Evolutionary conservation across 1,140 invertebrate species (phyloP), one percentile per base, ranked within the genome.

Genomic region (Sarcophaga peregrina): DNA sequence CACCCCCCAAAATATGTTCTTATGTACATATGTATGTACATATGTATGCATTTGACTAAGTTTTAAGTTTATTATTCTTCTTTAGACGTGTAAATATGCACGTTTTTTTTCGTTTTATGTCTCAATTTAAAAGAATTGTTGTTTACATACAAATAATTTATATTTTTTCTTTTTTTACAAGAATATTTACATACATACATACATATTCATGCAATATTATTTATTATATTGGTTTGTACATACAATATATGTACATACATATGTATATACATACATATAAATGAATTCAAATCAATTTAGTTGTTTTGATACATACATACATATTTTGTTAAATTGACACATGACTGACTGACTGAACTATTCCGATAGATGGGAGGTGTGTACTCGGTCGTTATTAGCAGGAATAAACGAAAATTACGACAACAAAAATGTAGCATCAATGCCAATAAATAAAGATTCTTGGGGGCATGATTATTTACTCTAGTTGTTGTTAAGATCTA

Each of bases 281-380:
- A 37, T 37, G 4, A 37, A 37, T 37, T 37, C 25, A 37, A 37
- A 78, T 78, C 75, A 78, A 78, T 78, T 78, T 78, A 78, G 75
- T 78, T 20, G 17, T 78, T 50, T 78, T 52, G 50, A 25, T 47
- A n/a, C n/a, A n/a, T n/a, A n/a, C n/a, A n/a, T n/a, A n/a, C n/a
- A n/a, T n/a, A 78, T 52, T 78, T 78, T 78, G 75, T 78, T 78
- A 78, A 78, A 78, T 78, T 78, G 75, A 78, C 48, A 76, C n/a
- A 76, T n/a, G 20, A 46, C 47, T 68, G 15, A 13, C 13, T 58
- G 1, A 25, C 62, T 20, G 9, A 50, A 78, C 25, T 37, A 37
- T 37, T 2, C 25, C 25, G 25, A 37, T 37, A 37, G 25, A 50
- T 50, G 75, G 75, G 75, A 78, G 75, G 75, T 78, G 75, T 78